phyloP scores from a whole-genome alignment of 2,113 vertebrate species.

The Andinoacara biseriatus region DNA sequence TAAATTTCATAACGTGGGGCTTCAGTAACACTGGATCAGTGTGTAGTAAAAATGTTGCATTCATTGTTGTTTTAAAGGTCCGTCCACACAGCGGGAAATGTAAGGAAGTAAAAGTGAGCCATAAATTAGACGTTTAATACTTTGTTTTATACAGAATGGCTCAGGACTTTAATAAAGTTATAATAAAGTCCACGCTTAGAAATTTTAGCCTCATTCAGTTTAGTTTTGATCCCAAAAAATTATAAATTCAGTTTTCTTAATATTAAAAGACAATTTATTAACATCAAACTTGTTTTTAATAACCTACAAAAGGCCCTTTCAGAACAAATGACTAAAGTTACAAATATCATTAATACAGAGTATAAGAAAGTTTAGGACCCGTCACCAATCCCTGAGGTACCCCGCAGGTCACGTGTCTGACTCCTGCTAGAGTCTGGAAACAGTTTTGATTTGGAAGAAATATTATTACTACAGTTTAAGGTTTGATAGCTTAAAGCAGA shows the following conservation, averaged over 20 bases:
- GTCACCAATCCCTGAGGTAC: background rate
- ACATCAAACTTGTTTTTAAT: too few species aligned
- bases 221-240: background rate
- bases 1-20: background rate
- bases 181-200: background rate
- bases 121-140: background rate
- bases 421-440: background rate
- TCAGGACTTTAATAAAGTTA: background rate
- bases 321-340: too few species aligned
- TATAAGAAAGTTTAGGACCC: background rate
- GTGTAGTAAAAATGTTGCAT: background rate
- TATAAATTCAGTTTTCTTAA: too few species aligned
- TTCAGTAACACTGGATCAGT: background rate
- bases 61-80: background rate
- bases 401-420: background rate
- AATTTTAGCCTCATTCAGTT: background rate
- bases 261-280: too few species aligned
- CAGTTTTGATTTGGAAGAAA: background rate
- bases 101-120: background rate
- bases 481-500: background rate
- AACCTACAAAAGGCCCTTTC: too few species aligned
- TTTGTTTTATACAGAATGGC: background rate
- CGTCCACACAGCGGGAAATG: background rate
- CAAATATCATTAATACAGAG: background rate
- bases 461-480: background rate